These are phyloP conservation scores for Chloroclystis v-ata DNA, from an alignment of 2,888 invertebrate species.

Conservation along the genomic window DNA sequence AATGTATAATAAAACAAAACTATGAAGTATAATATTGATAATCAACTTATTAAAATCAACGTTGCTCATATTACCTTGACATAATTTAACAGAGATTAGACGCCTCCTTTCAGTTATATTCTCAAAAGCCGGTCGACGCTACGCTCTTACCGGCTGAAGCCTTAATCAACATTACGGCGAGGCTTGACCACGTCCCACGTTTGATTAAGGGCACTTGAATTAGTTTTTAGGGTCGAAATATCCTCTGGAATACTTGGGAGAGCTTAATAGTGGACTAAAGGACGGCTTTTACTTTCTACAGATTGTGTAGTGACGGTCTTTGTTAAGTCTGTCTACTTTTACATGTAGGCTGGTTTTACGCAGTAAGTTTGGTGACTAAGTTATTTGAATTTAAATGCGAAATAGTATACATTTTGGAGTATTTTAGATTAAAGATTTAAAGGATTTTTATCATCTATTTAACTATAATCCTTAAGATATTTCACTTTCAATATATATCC, in stretches of 20 bases:
- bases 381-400: too few species aligned
- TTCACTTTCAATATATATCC: too few species aligned
- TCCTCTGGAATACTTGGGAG: conserved; percentile 3
- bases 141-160: not conserved
- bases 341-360: not conserved
- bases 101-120: too few species aligned
- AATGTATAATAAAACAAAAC: too few species aligned
- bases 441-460: not conserved
- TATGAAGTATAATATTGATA: too few species aligned
- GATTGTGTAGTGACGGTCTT: not conserved
- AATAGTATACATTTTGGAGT: too few species aligned
- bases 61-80: too few species aligned
- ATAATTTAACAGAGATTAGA: too few species aligned
- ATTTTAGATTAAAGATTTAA: too few species aligned
- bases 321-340: not conserved
- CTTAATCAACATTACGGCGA: conserved; percentile 14
- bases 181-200: conserved; percentile 13
- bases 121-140: too few species aligned
- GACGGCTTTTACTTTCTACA: conserved; percentile 12
- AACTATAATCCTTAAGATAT: too few species aligned
- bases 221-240: conserved; percentile 12
- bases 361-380: not conserved
- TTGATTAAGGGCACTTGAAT: conserved; percentile 15
- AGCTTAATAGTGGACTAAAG: not conserved
- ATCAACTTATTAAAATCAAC: too few species aligned